Base-by-base conservation (phyloP, 2,888 invertebrate species). In the Peribatodes rhomboidaria region DNA sequence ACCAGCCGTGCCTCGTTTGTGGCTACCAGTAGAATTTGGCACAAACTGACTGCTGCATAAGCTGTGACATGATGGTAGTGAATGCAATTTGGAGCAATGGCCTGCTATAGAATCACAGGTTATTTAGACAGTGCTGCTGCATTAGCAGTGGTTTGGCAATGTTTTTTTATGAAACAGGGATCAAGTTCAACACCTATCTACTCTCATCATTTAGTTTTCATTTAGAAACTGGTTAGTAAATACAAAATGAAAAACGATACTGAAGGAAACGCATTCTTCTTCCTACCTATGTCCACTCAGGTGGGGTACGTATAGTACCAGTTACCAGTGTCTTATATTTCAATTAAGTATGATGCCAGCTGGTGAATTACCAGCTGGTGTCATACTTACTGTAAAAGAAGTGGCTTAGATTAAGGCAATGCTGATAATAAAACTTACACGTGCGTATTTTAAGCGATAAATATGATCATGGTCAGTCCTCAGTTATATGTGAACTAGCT, bases 11-110 rank as follows among this genome's bases (percentile, higher is more conserved):
- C 61, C 67, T 55, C 37, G 67, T 69, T 71, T 70, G 71, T 75
- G 69, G 67, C 70, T 59, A 69, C 71, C 65, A 61, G 64, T 68
- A 59, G 65, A 65, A 73, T 69, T 72, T 67, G 68, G 68, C 67
- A 66, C 72, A 68, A 27, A 50, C 55, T 31, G 8, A 64, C 64
- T 54, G 27, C 18, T 53, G 22, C 0, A n/a, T 54, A 50, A 46
- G 16, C 60, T 67, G 66, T 66, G 61, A 52, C 57, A 33, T 54
- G n/a, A n/a, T n/a, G 53, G 16, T 16, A 13, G 31, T 42, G 42
- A 37, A 16, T 55, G 13, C 42, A 52, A 62, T 57, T 62, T 50
- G 39, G 56, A 62, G 44, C 62, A 62, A 52, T 56, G 49, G 49
- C 44, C 50, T n/a, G 44, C 14, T 8, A n/a, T n/a, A 14, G 46